A percentile compares a stretch with the other conserved stretches of the same genome.
phyloP scores from a whole-genome alignment of 2,113 vertebrate genomes.

The Morone chrysops region DNA sequence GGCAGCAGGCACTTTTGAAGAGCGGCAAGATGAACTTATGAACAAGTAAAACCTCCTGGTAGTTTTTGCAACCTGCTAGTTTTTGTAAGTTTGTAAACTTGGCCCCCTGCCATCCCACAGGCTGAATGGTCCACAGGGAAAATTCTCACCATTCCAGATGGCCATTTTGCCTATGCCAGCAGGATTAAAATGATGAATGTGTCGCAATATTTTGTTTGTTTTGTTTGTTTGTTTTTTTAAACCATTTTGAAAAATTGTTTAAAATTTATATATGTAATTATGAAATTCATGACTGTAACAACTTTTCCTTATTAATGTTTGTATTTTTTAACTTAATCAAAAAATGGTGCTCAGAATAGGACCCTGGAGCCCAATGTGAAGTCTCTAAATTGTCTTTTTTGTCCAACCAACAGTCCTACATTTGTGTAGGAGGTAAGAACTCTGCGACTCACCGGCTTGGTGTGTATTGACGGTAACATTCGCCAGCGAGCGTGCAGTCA shows the following conservation, averaged over 20 bases:
- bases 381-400: not conserved
- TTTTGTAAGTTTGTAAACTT: conserved; percentile 36
- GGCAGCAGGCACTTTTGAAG: not conserved
- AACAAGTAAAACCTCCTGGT: not conserved
- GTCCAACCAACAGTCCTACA: not conserved
- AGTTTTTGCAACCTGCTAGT: conserved; percentile 20
- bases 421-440: not conserved
- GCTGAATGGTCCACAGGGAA: conserved; percentile 40
- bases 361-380: not conserved
- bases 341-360: not conserved
- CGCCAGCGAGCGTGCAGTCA: conserved; percentile 88
- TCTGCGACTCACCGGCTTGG: conserved; percentile 91
- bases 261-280: conserved; percentile 8
- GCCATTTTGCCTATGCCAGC: conserved; percentile 44
- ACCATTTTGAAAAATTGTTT: conserved; percentile 27
- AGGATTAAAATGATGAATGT: conserved; percentile 52
- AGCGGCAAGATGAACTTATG: not conserved
- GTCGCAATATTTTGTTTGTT: conserved; percentile 16
- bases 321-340: not conserved
- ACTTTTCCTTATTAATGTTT: conserved; percentile 3
- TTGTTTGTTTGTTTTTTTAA: too few species aligned
- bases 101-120: conserved; percentile 16
- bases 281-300: not conserved
- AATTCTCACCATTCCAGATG: conserved; percentile 48
- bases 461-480: conserved; percentile 93